A percentile compares a stretch with the other conserved stretches of the same genome.
These are phyloP conservation scores for Tragelaphus scriptus DNA, from an alignment of 2,113 vertebrate genomes.

Conservation along the genomic window DNA sequence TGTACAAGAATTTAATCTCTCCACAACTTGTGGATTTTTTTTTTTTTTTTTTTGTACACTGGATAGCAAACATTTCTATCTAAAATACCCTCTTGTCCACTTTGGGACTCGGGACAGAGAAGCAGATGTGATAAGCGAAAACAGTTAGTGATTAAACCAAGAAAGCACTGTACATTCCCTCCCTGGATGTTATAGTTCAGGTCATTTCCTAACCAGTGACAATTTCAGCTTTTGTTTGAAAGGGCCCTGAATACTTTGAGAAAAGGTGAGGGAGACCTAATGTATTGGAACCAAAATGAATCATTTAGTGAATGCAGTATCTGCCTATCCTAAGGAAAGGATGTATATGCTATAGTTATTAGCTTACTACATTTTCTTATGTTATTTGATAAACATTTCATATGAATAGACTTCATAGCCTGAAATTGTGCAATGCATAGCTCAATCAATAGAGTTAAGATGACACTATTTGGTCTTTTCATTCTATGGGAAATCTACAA, in stretches of 20 bases:
- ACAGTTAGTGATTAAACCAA: slow-evolving; percentile 23
- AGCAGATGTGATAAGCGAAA: not conserved
- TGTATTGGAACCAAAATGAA: not conserved
- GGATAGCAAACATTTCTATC: not conserved
- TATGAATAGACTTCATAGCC: not conserved
- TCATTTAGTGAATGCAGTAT: not conserved
- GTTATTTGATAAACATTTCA: not conserved
- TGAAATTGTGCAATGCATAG: not conserved
- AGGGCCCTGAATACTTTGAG: not conserved
- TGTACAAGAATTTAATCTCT: too few species aligned
- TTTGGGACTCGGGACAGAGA: not conserved
- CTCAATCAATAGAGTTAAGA: not conserved
- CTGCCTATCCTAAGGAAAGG: not conserved
- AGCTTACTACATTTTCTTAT: not conserved
- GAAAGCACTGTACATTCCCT: not conserved
- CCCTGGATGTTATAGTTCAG: not conserved
- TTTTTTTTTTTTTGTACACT: not conserved
- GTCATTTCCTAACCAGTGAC: not conserved
- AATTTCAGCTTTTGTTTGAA: not conserved
- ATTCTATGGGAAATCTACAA: not conserved
- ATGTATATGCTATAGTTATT: not conserved
- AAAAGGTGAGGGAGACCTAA: not conserved
- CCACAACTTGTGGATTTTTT: not conserved
- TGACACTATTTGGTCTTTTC: not conserved
- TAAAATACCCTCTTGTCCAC: not conserved